Base-by-base conservation (phyloP, 2,888 invertebrate species). In the Oxycera nigricornis region DNA sequence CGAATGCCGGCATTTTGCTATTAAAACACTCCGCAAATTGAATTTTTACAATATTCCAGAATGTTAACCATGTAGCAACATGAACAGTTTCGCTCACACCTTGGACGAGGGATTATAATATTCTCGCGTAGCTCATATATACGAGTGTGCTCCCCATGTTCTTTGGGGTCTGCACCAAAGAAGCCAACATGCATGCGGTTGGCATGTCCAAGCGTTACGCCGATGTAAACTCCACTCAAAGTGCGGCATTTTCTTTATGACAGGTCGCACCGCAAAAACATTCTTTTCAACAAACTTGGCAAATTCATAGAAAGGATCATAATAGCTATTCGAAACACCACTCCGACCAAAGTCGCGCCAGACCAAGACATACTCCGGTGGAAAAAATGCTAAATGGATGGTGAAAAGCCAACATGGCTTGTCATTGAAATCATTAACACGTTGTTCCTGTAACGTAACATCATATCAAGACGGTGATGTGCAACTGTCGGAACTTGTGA, bases 351-450 rank as follows among this genome's bases (percentile, higher is more conserved):
- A 30, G 2, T 11, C 20, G 39, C 6, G 20, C 17, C 28, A 68
- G 17, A n/a, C 26, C n/a, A n/a, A n/a, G n/a, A n/a, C n/a, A n/a
- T n/a, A n/a, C n/a, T n/a, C n/a, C n/a, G n/a, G 7, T 28, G 14
- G 39, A 20, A 67, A 68, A 7, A 7, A 7, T 46, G 4, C 14
- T 46, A 3, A 46, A 17, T 46, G 46, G 46, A 7, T 28, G n/a
- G n/a, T 31, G 35, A 68, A 41, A 50, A 50, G 31, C 11, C 76
- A 75, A 74, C 78, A 76, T 79, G 77, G 76, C 75, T 78, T 79
- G 78, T 79, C 79, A 80, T 79, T 80, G 79, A 79, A 79, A 79
- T 79, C 79, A 80, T 80, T 79, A 80, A 79, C 80, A 80, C 79
- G 79, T 78, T 79, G 78, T 68, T 77, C 46, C 46, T 17, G 46